Evolutionary conservation across 2,888 invertebrate genomes (phyloP).

Genomic region (Deilephila porcellus): DNA sequence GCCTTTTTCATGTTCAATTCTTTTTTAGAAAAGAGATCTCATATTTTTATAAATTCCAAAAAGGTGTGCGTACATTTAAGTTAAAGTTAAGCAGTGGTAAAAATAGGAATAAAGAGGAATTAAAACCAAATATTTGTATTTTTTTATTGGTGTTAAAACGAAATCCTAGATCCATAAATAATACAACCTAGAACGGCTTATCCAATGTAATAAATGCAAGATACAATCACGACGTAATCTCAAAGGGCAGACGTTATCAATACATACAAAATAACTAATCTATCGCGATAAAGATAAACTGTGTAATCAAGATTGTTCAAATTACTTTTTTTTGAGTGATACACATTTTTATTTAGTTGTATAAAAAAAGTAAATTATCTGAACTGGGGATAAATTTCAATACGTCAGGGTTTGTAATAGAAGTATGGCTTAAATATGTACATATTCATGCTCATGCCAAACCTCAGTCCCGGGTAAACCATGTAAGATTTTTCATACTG

Average conservation of each 20-base stretch:
- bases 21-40: not conserved
- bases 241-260: constrained; percentile 11
- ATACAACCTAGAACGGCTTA: constrained; percentile 11
- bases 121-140: constrained; percentile 14
- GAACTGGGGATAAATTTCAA: too few species aligned
- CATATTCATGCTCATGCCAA: not conserved
- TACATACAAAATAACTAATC: constrained; percentile 21
- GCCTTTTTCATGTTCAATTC: too few species aligned
- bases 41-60: not conserved
- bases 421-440: not conserved
- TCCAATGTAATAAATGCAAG: constrained; percentile 41
- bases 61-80: not conserved
- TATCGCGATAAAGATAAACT: not conserved
- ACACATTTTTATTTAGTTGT: too few species aligned
- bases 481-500: not conserved
- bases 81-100: not conserved
- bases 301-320: not conserved
- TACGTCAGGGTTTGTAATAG: too few species aligned
- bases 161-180: constrained; percentile 20
- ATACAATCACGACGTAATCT: constrained; percentile 32
- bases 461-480: too few species aligned
- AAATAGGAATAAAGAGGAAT: not conserved
- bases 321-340: not conserved
- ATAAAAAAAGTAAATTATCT: too few species aligned
- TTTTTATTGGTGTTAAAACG: constrained; percentile 23